Evolutionary conservation across 64 coral and sea anemone genomes (phyloP).

Genomic region (Trachythela sp.): DNA sequence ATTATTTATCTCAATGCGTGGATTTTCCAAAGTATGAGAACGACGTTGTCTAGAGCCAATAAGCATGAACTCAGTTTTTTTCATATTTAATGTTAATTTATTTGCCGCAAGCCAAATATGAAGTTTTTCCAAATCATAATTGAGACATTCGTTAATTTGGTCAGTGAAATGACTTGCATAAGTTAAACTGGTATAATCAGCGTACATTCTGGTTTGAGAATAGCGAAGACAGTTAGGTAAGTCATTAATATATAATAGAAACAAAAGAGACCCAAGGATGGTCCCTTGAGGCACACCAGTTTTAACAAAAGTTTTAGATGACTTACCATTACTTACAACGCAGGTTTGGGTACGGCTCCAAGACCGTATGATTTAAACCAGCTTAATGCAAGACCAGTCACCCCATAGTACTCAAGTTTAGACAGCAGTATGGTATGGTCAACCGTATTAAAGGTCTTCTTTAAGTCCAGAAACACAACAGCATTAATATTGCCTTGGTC

Average conservation of each 20-base stretch:
- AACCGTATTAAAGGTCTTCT: background rate
- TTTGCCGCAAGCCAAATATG: too few relatives aligned
- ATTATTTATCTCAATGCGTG: too few relatives aligned
- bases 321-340: background rate
- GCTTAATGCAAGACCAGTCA: background rate
- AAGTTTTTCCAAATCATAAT: too few relatives aligned
- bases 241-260: constrained; percentile 24
- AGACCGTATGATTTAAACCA: constrained; percentile 5
- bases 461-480: background rate
- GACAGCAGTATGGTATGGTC: background rate
- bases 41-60: too few relatives aligned
- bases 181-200: background rate
- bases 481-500: constrained; percentile 28
- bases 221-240: background rate
- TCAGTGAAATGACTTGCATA: too few relatives aligned
- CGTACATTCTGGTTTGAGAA: background rate
- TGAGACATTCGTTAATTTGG: too few relatives aligned
- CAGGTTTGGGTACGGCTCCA: background rate
- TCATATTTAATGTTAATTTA: too few relatives aligned
- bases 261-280: background rate
- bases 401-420: constrained; percentile 5
- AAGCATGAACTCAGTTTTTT: too few relatives aligned
- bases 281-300: background rate
- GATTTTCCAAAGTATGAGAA: too few relatives aligned
- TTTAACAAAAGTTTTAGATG: background rate